Percentiles rank a stretch among this genome's conserved stretches.
These are phyloP conservation scores for Parnassius orleans DNA, from an alignment of 2,888 invertebrate genomes.

Conservation along the genomic window DNA sequence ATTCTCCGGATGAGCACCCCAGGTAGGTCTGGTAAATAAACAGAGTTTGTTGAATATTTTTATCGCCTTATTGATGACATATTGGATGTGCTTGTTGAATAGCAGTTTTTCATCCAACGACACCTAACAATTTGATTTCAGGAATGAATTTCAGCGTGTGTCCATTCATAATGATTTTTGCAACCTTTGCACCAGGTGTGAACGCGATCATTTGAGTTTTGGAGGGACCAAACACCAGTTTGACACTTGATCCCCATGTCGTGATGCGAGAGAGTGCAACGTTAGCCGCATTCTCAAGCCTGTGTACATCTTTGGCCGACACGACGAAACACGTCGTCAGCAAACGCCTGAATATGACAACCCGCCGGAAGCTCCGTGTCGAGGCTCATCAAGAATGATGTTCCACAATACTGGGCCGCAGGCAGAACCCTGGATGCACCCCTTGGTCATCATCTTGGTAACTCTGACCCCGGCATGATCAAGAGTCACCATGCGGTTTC, in stretches of 20 bases:
- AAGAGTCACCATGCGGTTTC: too few species aligned
- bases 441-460: constrained; percentile 4
- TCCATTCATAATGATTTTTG: neutral
- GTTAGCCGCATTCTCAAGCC: neutral
- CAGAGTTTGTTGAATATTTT: neutral
- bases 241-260: neutral
- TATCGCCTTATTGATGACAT: neutral
- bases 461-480: too few species aligned
- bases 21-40: too few species aligned
- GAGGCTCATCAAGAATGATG: too few species aligned
- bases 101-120: constrained; percentile 2
- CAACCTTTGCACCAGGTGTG: neutral
- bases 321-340: too few species aligned
- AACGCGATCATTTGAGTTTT: neutral
- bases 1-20: too few species aligned
- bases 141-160: neutral
- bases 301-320: too few species aligned
- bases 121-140: neutral
- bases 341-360: too few species aligned
- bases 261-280: neutral
- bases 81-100: neutral
- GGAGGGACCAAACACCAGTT: neutral
- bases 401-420: too few species aligned
- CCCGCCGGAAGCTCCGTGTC: too few species aligned
- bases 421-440: too few species aligned